A percentile compares a stretch with the other conserved stretches of the same genome.
Conservation (phyloP, 2,797 vertebrate species). For the Sebastes baramenuke region DNA sequence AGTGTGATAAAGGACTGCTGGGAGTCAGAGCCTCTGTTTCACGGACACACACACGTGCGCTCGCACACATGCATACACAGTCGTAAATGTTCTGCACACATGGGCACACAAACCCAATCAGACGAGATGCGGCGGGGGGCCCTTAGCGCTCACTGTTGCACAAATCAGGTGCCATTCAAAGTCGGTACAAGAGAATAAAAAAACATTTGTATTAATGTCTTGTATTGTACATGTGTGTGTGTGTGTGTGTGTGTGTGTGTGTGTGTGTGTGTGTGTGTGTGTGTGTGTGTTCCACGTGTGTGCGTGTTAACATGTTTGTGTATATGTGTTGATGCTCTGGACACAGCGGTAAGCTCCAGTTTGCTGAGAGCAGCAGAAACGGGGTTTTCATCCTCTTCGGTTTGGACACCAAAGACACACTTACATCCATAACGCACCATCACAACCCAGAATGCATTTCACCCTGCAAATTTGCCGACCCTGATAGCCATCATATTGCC, state of each 20-base stretch:
- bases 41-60: slow-evolving; percentile 12
- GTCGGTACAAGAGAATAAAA: neutral
- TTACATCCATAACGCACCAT: slow-evolving; percentile 60
- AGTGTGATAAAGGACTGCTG: slow-evolving; percentile 71
- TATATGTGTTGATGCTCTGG: slow-evolving; percentile 20
- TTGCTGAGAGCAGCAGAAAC: slow-evolving; percentile 66
- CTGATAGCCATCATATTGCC: slow-evolving; percentile 48
- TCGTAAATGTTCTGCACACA: slow-evolving; percentile 58
- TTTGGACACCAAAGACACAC: slow-evolving; percentile 49
- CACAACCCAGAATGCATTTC: slow-evolving; percentile 65
- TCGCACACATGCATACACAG: neutral
- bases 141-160: slow-evolving; percentile 12
- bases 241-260: neutral
- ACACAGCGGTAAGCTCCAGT: slow-evolving; percentile 54
- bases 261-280: neutral
- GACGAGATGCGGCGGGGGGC: slow-evolving; percentile 23
- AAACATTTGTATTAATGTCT: neutral
- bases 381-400: slow-evolving; percentile 51
- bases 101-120: slow-evolving; percentile 48
- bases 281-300: neutral
- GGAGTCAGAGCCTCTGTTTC: slow-evolving; percentile 65
- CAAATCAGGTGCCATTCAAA: slow-evolving; percentile 50
- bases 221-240: neutral
- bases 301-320: slow-evolving; percentile 11
- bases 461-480: slow-evolving; percentile 27